These are phyloP conservation scores for Xyrauchen texanus DNA, from an alignment of 2,113 vertebrate species.

Conservation along the genomic window DNA sequence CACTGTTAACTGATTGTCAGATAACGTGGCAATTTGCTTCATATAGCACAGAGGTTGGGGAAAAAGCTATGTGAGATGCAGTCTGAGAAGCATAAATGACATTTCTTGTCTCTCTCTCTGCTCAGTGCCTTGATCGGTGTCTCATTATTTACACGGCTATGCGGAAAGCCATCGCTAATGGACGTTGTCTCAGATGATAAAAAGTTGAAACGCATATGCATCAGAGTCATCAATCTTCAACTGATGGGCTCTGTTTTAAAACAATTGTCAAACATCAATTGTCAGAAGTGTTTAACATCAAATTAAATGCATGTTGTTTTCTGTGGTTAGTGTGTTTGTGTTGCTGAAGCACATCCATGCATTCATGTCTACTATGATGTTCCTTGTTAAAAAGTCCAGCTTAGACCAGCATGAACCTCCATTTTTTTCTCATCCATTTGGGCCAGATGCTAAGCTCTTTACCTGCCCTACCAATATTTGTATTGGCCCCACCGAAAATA, in stretches of 20 bases:
- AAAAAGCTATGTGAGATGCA: constrained; percentile 46
- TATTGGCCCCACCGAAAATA: no score
- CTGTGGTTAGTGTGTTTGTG: no score
- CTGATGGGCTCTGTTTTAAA: neutral
- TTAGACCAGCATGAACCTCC: no score
- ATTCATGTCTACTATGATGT: no score
- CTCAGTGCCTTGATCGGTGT: constrained; percentile 1
- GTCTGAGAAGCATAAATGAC: constrained; percentile 49
- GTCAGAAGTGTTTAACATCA: neutral
- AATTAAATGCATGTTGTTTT: no score
- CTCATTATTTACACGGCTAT: constrained; percentile 27
- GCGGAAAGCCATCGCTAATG: neutral
- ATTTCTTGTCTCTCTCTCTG: constrained; percentile 49
- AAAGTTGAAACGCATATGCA: neutral
- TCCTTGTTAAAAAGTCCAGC: no score
- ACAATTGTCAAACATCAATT: neutral
- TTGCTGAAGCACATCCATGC: no score
- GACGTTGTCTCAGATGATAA: neutral
- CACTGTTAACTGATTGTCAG: constrained; percentile 57
- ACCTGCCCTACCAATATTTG: no score
- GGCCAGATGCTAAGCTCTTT: no score
- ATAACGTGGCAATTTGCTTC: constrained; percentile 71
- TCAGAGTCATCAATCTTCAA: neutral
- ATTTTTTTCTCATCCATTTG: no score
- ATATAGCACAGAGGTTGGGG: constrained; percentile 51